Evolutionary conservation across 2,113 vertebrate genomes (phyloP).

Genomic region (Felis chaus): DNA sequence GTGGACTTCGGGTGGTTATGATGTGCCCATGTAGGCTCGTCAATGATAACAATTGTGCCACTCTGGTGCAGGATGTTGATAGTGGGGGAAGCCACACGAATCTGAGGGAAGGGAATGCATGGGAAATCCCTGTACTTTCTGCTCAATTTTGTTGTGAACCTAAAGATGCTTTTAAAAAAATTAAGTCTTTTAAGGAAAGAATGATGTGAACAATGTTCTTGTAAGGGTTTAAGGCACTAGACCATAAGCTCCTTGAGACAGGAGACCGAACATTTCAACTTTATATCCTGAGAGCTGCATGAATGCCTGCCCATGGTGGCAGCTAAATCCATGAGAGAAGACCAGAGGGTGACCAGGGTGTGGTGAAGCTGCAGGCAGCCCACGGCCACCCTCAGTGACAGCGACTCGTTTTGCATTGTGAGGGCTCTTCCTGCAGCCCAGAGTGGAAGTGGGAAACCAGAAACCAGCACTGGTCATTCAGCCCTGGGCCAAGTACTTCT

Average conservation of each 20-base stretch:
- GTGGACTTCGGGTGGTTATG: background rate
- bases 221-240: background rate
- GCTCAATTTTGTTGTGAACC: background rate
- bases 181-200: background rate
- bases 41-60: rapidly evolving
- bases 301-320: background rate
- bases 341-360: background rate
- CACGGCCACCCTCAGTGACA: rapidly evolving
- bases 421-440: background rate
- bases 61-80: background rate
- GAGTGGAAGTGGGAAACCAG: background rate
- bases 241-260: background rate
- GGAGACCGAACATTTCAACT: background rate
- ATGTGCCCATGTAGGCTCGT: background rate
- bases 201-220: background rate
- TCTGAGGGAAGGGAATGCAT: background rate
- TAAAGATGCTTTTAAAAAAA: background rate
- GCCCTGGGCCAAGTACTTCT: background rate
- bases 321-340: rapidly evolving
- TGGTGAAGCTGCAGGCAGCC: background rate
- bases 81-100: background rate
- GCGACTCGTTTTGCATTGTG: background rate
- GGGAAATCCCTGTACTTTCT: background rate
- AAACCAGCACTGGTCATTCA: background rate
- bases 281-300: background rate